These are phyloP conservation scores for Seira ritae DNA, from an alignment of 2,888 invertebrate species.

Conservation along the genomic window DNA sequence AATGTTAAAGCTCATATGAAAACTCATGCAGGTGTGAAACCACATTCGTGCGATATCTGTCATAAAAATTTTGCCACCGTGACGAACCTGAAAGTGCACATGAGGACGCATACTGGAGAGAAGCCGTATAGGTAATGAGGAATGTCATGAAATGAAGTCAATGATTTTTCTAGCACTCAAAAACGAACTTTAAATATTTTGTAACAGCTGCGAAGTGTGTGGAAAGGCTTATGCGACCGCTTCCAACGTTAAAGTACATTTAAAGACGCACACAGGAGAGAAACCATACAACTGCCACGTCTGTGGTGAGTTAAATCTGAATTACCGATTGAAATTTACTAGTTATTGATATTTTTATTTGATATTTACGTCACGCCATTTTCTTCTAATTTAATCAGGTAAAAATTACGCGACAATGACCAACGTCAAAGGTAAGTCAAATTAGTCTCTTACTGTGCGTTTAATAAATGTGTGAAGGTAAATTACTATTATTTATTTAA, in stretches of 20 bases:
- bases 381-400: no score
- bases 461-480: no score
- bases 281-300: constrained; percentile 45
- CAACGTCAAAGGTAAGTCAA: constrained; percentile 20
- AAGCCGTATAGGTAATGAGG: no score
- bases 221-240: constrained; percentile 43
- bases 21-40: constrained; percentile 51
- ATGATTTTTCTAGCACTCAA: no score
- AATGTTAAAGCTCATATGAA: constrained; percentile 50
- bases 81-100: constrained; percentile 51
- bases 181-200: no score
- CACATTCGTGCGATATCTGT: constrained; percentile 43
- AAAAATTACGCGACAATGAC: constrained; percentile 34
- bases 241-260: constrained; percentile 47
- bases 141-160: no score
- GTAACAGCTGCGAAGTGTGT: constrained; percentile 31
- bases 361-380: no score
- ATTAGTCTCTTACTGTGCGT: no score
- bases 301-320: constrained; percentile 25
- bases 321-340: no score
- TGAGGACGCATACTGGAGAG: constrained; percentile 42
- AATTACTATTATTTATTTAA: no score
- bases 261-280: constrained; percentile 50
- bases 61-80: constrained; percentile 48
- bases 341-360: no score